Evolutionary conservation across 2,888 invertebrate genomes (phyloP).

Genomic region (Agrotis segetum): DNA sequence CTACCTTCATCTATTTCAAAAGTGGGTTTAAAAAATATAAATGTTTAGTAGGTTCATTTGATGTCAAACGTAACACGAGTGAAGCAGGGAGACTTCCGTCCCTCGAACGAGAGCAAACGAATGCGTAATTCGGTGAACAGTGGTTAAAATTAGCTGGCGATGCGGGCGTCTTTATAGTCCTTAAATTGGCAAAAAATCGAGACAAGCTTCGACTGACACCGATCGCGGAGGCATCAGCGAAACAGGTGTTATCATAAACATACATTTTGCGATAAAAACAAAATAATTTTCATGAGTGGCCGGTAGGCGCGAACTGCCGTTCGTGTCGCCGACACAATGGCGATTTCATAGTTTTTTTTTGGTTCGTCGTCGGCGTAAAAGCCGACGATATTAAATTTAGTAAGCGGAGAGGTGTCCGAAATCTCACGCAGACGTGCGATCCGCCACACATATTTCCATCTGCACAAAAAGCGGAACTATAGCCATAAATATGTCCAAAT

Average conservation of each 20-base stretch:
- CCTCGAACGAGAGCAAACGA: conserved; percentile 76
- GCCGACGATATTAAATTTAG: conserved; percentile 91
- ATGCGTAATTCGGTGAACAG: conserved; percentile 88
- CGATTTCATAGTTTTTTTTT: conserved; percentile 89
- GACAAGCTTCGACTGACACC: conserved; percentile 89
- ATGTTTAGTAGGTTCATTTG: conserved; percentile 48
- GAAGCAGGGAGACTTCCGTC: conserved; percentile 55
- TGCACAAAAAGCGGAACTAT: conserved; percentile 91
- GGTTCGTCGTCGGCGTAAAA: conserved; percentile 85
- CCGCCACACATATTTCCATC: conserved; percentile 92
- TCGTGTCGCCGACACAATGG: conserved; percentile 90
- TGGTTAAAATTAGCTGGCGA: conserved; percentile 89
- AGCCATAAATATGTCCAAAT: conserved; percentile 92
- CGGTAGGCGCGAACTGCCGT: conserved; percentile 90
- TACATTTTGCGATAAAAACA: conserved; percentile 91
- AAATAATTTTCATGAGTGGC: conserved; percentile 91
- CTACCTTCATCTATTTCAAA: conserved; percentile 15
- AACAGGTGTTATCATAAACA: conserved; percentile 91
- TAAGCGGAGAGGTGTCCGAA: conserved; percentile 91
- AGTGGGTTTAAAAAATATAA: conserved; percentile 16
- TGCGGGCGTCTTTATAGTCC: conserved; percentile 90
- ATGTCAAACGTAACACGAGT: conserved; percentile 47
- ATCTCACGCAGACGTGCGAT: conserved; percentile 91
- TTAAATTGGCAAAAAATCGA: conserved; percentile 90
- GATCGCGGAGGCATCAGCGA: conserved; percentile 90